Base-by-base conservation (phyloP, 2,113 vertebrate species). In the Chrysochloris asiatica region DNA sequence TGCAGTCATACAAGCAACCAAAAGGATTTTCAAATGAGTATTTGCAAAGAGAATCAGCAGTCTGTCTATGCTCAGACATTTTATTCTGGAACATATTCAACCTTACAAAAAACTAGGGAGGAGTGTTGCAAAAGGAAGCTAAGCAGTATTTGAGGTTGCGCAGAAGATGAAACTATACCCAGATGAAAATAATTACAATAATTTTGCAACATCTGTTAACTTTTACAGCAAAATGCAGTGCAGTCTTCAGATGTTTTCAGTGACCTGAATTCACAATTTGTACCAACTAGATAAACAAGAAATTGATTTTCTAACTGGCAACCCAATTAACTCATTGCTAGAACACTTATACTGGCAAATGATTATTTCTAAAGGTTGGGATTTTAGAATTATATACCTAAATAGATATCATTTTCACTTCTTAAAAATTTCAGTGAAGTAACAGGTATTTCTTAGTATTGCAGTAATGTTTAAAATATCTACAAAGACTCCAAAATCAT, bases 1-100 rank as follows among this genome's bases (percentile, higher is more conserved):
- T 93, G 19, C 38, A 92, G 95, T 72, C 84, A 89, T 89, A 90
- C 28, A 95, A 94, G 88, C 59, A 93, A 86, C 76, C 17, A 69
- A 94, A 94, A 95, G 93, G 76, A 91, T 91, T 97, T 95, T 91
- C 91, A 95, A 97, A 77, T 82, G 93, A 86, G 12, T 96, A 83
- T 95, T 93, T 97, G 94, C 75, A 97, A 96, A 96, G 84, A 86
- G 91, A 28, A 92, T 85, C 65, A 50, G 13, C 36, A 85, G 76
- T 72, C 63, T 88, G 61, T 85, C 48, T 95, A 71, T 48, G 83
- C 38, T 88, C 47, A 91, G 69, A 90, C 48, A 87, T 93, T 96
- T 92, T 90, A 88, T 75, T 83, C 81, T 83, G 89, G 13, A 97
- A 94, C 0, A 94, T 0, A 69, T 8, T 45, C 45, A 94, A 85